Evolutionary conservation across 2,888 invertebrate genomes (phyloP), one percentile per base, ranked within the genome.

Genomic region (Diogma glabrata): DNA sequence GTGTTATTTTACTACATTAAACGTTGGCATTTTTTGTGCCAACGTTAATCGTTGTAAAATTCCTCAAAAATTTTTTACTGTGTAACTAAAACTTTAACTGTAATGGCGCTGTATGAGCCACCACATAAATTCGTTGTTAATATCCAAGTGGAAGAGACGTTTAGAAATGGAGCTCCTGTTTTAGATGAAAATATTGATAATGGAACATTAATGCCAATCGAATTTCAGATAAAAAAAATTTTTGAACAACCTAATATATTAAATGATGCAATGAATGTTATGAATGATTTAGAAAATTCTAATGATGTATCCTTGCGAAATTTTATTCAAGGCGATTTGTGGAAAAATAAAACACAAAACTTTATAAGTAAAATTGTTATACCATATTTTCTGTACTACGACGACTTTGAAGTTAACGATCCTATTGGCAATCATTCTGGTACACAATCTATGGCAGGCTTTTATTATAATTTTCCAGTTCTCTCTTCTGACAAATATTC

Each of bases 151-250:
- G 9, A 7, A 24, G 24, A 24, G 9, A 24, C 6, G 9, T 7
- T 24, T 7, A 9, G 6, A 43, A 53, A 52, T 43, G 51, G 53
- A 26, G 49, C 51, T 49, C 53, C 53, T 26, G 50, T 49, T 47
- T 49, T 54, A 33, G 46, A 52, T 30, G 20, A 28, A 40, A 50
- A 47, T 50, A 53, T 47, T 43, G 47, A 47, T 50, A 50, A 54
- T 51, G 51, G 52, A 26, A 49, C 47, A 5, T 53, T 54, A 50
- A 47, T 47, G 45, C 51, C 52, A 46, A 53, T 55, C 45, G 38
- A 45, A 30, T 55, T 55, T 46, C 55, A 55, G 52, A 53, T 55
- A 49, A 51, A 55, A 46, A 51, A 50, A 16, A 51, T 50, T 52
- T 50, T 55, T 45, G 55, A 55, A 47, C 50, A 50, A 22, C 40